Evolutionary conservation across 2,113 vertebrate genomes (phyloP).

Genomic region (Sylvilagus bachmani): DNA sequence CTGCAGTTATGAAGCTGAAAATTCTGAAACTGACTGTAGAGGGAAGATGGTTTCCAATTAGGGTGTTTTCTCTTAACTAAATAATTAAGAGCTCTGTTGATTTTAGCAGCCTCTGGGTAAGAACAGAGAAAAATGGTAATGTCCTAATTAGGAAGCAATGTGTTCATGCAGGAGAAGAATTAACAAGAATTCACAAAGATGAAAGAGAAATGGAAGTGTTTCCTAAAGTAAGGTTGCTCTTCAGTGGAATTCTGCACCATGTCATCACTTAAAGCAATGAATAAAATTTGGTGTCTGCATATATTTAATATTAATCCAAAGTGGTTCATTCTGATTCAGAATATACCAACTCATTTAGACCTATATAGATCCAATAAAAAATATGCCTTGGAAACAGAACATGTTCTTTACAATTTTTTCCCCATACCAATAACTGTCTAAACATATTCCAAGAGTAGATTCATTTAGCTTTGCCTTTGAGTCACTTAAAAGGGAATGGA

Average conservation of each 20-base stretch:
- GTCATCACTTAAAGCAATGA: neutral
- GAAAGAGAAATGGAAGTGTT: conserved; percentile 25
- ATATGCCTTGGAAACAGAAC: neutral
- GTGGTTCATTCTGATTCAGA: conserved; percentile 59
- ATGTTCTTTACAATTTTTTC: neutral
- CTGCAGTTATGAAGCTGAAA: conserved; percentile 35
- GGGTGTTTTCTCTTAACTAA: conserved; percentile 69
- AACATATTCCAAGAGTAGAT: neutral
- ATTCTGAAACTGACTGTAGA: conserved; percentile 55
- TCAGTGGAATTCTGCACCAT: neutral
- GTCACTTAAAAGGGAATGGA: neutral
- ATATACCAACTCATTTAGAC: conserved; percentile 32
- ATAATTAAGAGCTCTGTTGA: conserved; percentile 73
- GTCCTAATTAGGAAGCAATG: conserved; percentile 66
- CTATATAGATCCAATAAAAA: neutral
- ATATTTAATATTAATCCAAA: conserved; percentile 50
- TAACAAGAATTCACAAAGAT: conserved; percentile 12
- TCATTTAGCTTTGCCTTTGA: neutral
- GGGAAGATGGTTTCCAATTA: conserved; percentile 68
- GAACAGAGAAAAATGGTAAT: conserved; percentile 71
- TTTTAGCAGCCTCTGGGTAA: conserved; percentile 70
- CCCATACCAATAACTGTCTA: neutral
- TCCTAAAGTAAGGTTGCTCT: neutral
- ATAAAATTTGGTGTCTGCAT: neutral
- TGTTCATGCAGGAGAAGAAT: conserved; percentile 32